Evolutionary conservation across 2,888 invertebrate species (phyloP).

Genomic region (Caenorhabditis auriculariae): DNA sequence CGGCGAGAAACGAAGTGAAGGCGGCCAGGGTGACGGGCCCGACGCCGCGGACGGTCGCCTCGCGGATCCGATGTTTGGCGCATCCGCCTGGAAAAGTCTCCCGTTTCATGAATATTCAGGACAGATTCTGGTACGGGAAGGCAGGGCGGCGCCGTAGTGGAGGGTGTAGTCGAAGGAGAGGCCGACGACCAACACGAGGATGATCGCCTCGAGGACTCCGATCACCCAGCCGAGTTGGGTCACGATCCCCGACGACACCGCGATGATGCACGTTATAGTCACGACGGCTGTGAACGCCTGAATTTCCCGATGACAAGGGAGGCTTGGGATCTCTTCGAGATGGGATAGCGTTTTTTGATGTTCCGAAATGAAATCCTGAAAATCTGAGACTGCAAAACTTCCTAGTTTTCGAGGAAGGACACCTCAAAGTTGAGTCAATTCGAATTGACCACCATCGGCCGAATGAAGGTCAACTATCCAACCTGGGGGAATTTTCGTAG

Average conservation of each 20-base stretch:
- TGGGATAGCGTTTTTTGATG: no score
- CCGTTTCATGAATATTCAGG: neutral
- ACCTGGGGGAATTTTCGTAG: no score
- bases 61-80: conserved; percentile 33
- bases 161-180: conserved; percentile 63
- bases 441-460: no score
- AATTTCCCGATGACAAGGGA: neutral
- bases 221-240: conserved; percentile 54
- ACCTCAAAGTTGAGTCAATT: no score
- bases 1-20: conserved; percentile 53
- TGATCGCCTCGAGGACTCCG: conserved; percentile 61
- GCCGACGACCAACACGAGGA: conserved; percentile 60
- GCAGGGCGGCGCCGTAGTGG: conserved; percentile 59
- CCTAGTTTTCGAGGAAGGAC: no score
- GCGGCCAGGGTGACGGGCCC: conserved; percentile 57
- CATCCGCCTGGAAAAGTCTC: conserved; percentile 24
- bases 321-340: no score
- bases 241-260: conserved; percentile 51
- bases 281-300: conserved; percentile 51
- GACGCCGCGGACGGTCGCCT: conserved; percentile 23
- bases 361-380: no score
- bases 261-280: conserved; percentile 53
- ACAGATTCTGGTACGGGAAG: conserved; percentile 8
- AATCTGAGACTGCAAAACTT: no score
- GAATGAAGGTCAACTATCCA: no score